Percentiles rank a stretch among this genome's conserved stretches.
Conservation (phyloP, 2,797 vertebrate species). For the Hypotaenidia philippensis region DNA sequence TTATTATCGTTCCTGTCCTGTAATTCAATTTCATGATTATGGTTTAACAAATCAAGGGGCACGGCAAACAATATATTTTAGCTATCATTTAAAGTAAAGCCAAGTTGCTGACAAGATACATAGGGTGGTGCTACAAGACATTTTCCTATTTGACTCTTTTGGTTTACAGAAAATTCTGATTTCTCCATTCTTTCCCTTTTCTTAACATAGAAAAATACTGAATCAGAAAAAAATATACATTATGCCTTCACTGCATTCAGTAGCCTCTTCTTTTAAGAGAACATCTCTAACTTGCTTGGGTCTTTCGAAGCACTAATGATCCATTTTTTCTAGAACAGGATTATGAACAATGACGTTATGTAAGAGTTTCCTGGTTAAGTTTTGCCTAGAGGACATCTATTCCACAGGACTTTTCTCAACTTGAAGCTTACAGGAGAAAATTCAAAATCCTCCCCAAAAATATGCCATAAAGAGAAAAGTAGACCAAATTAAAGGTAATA, state of each 20-base stretch:
- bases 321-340: not conserved
- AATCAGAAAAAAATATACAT: not conserved
- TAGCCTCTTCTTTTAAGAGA: not conserved
- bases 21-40: constrained; percentile 65
- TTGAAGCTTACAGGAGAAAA: not conserved
- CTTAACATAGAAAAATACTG: not conserved
- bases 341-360: not conserved
- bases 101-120: constrained; percentile 16
- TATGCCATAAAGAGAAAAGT: not conserved
- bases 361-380: not conserved
- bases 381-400: not conserved
- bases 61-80: constrained; percentile 51
- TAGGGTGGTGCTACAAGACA: constrained; percentile 7
- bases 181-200: not conserved
- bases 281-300: not conserved
- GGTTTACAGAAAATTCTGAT: not conserved
- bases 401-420: not conserved
- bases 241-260: not conserved
- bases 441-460: not conserved
- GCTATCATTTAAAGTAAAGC: constrained; percentile 30
- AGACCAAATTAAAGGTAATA: not conserved
- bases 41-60: constrained; percentile 58
- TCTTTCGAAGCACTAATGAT: not conserved
- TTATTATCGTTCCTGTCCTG: constrained; percentile 42
- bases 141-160: not conserved